Evolutionary conservation across 1,140 invertebrate genomes (phyloP).

Genomic region (Antheraea mylitta): DNA sequence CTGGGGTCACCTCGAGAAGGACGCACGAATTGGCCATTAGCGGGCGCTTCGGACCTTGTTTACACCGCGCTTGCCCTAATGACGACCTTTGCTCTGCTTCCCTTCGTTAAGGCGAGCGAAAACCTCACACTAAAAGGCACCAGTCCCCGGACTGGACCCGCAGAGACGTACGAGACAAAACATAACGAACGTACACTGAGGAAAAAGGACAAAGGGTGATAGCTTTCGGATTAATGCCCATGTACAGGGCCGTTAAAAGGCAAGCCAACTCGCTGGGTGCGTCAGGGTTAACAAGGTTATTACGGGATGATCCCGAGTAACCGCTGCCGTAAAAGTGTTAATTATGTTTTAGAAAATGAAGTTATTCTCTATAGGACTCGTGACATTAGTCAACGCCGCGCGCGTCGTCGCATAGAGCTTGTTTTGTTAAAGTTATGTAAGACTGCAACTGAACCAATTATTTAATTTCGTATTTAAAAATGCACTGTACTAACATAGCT

Average conservation of each 20-base stretch:
- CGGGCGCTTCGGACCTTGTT: slow-evolving; percentile 77
- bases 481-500: too few species aligned
- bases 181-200: slow-evolving; percentile 30
- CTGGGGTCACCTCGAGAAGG: slow-evolving; percentile 72
- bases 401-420: not conserved
- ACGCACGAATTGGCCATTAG: slow-evolving; percentile 76
- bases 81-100: slow-evolving; percentile 79
- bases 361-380: slow-evolving; percentile 39
- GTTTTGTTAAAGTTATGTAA: not conserved
- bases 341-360: slow-evolving; percentile 69
- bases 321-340: slow-evolving; percentile 75
- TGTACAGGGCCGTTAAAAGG: slow-evolving; percentile 75
- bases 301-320: slow-evolving; percentile 73
- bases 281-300: slow-evolving; percentile 77
- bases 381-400: not conserved
- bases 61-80: slow-evolving; percentile 79
- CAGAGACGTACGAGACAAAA: slow-evolving; percentile 62
- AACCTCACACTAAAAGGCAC: slow-evolving; percentile 77
- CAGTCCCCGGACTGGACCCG: slow-evolving; percentile 55
- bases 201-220: slow-evolving; percentile 68
- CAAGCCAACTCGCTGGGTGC: slow-evolving; percentile 62
- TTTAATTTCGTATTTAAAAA: too few species aligned
- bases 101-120: slow-evolving; percentile 79
- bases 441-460: too few species aligned
- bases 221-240: slow-evolving; percentile 75